Conservation (phyloP, 2,797 vertebrate genomes). For the Geotrypetes seraphini region DNA sequence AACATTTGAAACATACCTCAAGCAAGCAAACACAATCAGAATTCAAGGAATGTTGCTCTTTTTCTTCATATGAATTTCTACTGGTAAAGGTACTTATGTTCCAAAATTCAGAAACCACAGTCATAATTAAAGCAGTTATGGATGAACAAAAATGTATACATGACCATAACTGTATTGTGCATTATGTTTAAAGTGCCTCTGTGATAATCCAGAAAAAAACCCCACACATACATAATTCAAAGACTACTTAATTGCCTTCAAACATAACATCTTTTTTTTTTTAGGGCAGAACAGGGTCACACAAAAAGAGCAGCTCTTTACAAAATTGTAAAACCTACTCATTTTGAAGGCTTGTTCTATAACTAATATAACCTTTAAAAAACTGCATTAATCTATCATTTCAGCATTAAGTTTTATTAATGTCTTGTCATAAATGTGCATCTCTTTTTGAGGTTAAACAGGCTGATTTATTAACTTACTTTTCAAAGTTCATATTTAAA, state of each 20-base stretch:
- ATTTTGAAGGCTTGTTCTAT: constrained; percentile 23
- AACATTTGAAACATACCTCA: too few relatives aligned
- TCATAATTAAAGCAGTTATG: too few relatives aligned
- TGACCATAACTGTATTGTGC: too few relatives aligned
- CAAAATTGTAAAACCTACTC: constrained; percentile 17
- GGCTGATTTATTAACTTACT: constrained; percentile 14
- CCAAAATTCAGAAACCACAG: too few relatives aligned
- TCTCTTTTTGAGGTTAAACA: constrained; percentile 31
- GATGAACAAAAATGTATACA: too few relatives aligned
- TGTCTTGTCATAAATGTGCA: constrained; percentile 32
- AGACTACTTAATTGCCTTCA: neutral
- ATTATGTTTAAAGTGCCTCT: neutral
- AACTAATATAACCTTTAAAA: constrained; percentile 42
- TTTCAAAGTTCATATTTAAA: constrained; percentile 18
- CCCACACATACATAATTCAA: too few relatives aligned
- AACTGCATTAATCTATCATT: constrained; percentile 32
- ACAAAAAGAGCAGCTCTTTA: constrained; percentile 12
- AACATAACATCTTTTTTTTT: constrained; percentile 1
- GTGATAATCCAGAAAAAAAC: neutral
- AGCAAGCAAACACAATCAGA: too few relatives aligned
- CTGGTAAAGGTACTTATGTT: too few relatives aligned
- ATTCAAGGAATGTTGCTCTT: too few relatives aligned
- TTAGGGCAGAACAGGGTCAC: constrained; percentile 3
- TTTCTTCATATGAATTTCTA: too few relatives aligned
- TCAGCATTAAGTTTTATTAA: constrained; percentile 33